Percentiles rank a stretch among this genome's conserved stretches.
These are phyloP conservation scores for Xylocopa sonorina DNA, from an alignment of 1,140 invertebrate species.

Conservation along the genomic window DNA sequence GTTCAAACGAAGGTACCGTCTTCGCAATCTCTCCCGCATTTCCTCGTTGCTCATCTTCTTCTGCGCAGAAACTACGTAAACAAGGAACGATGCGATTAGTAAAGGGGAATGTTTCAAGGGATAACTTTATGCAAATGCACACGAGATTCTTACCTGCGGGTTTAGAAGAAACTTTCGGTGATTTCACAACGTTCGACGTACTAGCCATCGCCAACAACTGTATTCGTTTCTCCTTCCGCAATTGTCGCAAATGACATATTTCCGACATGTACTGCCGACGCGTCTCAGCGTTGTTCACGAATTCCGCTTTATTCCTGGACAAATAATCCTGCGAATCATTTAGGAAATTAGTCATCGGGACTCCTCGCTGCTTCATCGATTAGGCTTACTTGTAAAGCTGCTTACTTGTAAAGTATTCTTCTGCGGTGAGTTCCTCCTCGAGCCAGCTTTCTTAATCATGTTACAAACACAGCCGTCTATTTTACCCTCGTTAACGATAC, in stretches of 20 bases:
- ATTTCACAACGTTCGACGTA: slow-evolving; percentile 63
- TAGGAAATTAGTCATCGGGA: not conserved
- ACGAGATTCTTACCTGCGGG: slow-evolving; percentile 63
- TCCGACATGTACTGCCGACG: slow-evolving; percentile 78
- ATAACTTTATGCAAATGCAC: too few species aligned
- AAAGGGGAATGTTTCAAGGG: too few species aligned
- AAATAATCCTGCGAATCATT: slow-evolving; percentile 77
- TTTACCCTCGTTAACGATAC: slow-evolving; percentile 36
- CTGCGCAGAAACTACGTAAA: slow-evolving; percentile 67
- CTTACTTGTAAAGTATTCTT: slow-evolving; percentile 70
- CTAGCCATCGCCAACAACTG: slow-evolving; percentile 76
- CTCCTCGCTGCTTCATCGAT: not conserved
- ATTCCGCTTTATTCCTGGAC: slow-evolving; percentile 76
- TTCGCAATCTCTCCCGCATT: slow-evolving; percentile 79
- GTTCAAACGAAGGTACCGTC: slow-evolving; percentile 79
- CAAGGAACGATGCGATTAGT: not conserved
- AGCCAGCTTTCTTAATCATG: slow-evolving; percentile 46
- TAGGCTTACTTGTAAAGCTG: too few species aligned
- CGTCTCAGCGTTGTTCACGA: slow-evolving; percentile 77
- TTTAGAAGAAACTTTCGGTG: slow-evolving; percentile 59
- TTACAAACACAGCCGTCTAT: slow-evolving; percentile 64
- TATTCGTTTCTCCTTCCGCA: slow-evolving; percentile 75
- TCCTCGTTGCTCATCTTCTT: slow-evolving; percentile 79
- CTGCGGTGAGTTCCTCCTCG: slow-evolving; percentile 36
- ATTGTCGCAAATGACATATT: slow-evolving; percentile 75